Evolutionary conservation across 2,888 invertebrate species (phyloP), one percentile per base, ranked within the genome.

Genomic region (Amphipoea oculea): DNA sequence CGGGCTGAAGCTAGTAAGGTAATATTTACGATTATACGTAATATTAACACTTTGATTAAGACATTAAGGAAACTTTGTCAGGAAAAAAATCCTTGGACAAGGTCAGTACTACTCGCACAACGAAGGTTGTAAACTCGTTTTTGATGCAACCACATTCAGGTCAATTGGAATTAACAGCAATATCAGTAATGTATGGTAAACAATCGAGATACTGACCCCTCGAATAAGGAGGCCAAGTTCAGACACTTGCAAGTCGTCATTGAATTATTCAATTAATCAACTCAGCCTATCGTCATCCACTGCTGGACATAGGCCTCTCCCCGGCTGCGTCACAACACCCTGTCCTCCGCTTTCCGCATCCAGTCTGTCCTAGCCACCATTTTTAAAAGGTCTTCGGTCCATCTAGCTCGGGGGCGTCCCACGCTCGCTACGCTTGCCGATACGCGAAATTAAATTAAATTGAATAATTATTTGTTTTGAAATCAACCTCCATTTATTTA

Each of bases 71-170:
- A 78, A 79, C 60, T n/a, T 70, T 0, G 1, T 14, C n/a, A 51
- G 45, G 57, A 60, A 48, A 29, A 57, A 60, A 78, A 42, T 45
- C 36, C 1, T 23, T 54, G 40, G 11, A 36, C 51, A 78, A 63
- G 62, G 79, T n/a, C 7, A 54, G 36, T n/a, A 36, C 2, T n/a
- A n/a, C 20, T n/a, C 14, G 29, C 36, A 62, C 14, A 54, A 23
- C 14, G 71, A 71, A 63, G 20, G 54, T 23, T 54, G 20, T 36
- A 71, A 63, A 65, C 63, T 79, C 1, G 71, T 72, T 71, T 78
- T n/a, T 57, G 14, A 2, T 45, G 17, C 36, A 54, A 70, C 36
- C n/a, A 36, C 51, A 62, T 54, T 63, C 6, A 23, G 42, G 17
- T 14, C n/a, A 36, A 54, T 54, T 63, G 36, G 51, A 36, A 70